These are phyloP conservation scores for Tridacna gigas DNA, from an alignment of 2,888 invertebrate genomes.

Conservation along the genomic window DNA sequence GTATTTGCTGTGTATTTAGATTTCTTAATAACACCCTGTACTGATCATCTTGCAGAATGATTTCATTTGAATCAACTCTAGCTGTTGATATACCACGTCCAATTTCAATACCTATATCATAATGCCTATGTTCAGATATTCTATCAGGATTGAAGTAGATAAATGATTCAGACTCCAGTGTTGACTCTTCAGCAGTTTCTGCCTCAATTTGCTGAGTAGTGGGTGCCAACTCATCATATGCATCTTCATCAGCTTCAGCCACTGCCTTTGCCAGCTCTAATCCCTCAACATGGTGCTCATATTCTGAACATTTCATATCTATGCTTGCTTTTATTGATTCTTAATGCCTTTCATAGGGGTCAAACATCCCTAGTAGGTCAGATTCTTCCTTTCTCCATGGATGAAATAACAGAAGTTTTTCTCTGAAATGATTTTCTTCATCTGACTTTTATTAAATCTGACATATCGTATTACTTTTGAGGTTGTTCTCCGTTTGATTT, in stretches of 20 bases:
- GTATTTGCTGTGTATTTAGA: conserved; percentile 39
- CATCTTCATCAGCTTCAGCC: conserved; percentile 42
- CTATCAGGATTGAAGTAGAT: conserved; percentile 50
- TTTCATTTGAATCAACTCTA: conserved; percentile 24
- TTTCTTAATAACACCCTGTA: conserved; percentile 37
- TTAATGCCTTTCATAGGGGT: conserved; percentile 51
- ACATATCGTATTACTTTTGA: conserved; percentile 43
- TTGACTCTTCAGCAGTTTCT: conserved; percentile 43
- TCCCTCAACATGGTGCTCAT: conserved; percentile 50
- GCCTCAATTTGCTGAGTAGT: conserved; percentile 47
- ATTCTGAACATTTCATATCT: too few relatives aligned
- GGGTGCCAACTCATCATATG: too few relatives aligned
- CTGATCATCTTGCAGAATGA: too few relatives aligned
- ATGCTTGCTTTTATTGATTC: conserved; percentile 24
- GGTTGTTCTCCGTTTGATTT: too few relatives aligned
- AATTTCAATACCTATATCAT: conserved; percentile 57
- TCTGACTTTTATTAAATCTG: conserved; percentile 50
- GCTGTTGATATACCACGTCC: conserved; percentile 20
- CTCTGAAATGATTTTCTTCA: too few relatives aligned
- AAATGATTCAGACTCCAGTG: conserved; percentile 44
- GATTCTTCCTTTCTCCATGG: conserved; percentile 55
- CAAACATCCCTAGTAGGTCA: too few relatives aligned
- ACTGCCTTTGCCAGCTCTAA: conserved; percentile 43
- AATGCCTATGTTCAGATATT: conserved; percentile 30
- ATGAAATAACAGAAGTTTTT: conserved; percentile 45